Evolutionary conservation across 1,140 invertebrate species (phyloP), one percentile per base, ranked within the genome.

Genomic region (Linepithema humile): DNA sequence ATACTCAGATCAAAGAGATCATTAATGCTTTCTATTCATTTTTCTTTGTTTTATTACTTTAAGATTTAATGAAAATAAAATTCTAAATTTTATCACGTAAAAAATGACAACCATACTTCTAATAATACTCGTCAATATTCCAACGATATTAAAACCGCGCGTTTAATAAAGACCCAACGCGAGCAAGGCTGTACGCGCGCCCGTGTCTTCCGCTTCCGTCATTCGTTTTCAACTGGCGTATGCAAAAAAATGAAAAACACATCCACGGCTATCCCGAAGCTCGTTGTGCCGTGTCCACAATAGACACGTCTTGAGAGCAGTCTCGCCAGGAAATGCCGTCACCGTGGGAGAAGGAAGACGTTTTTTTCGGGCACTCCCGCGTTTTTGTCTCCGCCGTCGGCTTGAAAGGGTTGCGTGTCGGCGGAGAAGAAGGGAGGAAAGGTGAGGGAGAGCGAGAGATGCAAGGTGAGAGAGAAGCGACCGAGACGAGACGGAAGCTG

Each of bases 371-470:
- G 26, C 40, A 82, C 62, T 84, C 75, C 38, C 45, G 40, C 59
- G 74, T 84, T 88, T 89, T 90, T 89, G 86, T 88, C 75, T 86
- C 59, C 32, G 82, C 12, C 57, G 55, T 20, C 17, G 23, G 29
- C 65, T n/a, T 89, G 90, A 90, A 90, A 90, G 90, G 89, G 78
- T 90, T 87, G 75, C 38, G 74, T n/a, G n/a, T n/a, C n/a, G n/a
- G n/a, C 43, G 60, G 60, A 60, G 26, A 23, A 67, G 65, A 40
- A 20, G 45, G 32, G 50, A 43, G 43, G 15, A 35, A 62, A 17
- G 29, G 17, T 65, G 35, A 62, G 53, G 38, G 26, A 64, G 12
- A 73, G 55, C n/a, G 55, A 57, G 3, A 55, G 26, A 74, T 17
- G 73, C 69, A 40, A 50, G 23, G 75, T 5, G 53, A 43, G 69